Base-by-base conservation (phyloP, 2,797 vertebrate species). In the Cossypha polioptera region DNA sequence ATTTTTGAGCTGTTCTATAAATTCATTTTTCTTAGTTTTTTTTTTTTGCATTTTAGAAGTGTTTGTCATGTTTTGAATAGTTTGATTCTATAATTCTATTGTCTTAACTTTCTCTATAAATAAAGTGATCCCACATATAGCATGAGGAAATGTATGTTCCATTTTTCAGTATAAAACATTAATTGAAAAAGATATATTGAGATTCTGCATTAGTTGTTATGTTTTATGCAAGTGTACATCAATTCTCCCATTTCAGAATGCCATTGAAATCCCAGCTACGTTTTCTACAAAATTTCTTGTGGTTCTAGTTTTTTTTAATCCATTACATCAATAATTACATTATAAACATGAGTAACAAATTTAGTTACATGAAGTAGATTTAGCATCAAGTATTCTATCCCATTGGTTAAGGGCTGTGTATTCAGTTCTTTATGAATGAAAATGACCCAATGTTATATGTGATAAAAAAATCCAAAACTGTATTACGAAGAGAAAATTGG, bases 401-500 rank as follows among this genome's bases (percentile, higher is more conserved):
- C 51, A 51, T 94, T 94, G 88, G 77, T 90, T 93, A 90, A 90
- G 83, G 58, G 43, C 73, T 28, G 16, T 86, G 16, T 51, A 69
- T 86, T 95, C 63, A 84, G 58, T 76, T 84, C 7, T 78, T 20
- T 72, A 14, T 66, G 66, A 95, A 87, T 90, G 66, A 55, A 93
- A 95, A 90, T 93, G 86, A 93, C 67, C 18, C 63, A 78, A 17
- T 58, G 47, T 24, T 86, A 42, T 66, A 69, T 75, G 93, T 87
- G 66, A 90, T 90, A 7, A 35, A 78, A 66, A 43, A 19, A 14
- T 1, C 22, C 26, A 11, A 50, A 33, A 10, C 12, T 61, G 14
- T 57, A 79, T 92, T 86, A 88, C 59, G 53, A 95, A 85, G 25
- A 88, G 55, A 92, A 95, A 92, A 86, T 28, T 92, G 35, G 38